Base-by-base conservation (phyloP, 2,797 vertebrate genomes). In the Neosilurus mollespiculum region DNA sequence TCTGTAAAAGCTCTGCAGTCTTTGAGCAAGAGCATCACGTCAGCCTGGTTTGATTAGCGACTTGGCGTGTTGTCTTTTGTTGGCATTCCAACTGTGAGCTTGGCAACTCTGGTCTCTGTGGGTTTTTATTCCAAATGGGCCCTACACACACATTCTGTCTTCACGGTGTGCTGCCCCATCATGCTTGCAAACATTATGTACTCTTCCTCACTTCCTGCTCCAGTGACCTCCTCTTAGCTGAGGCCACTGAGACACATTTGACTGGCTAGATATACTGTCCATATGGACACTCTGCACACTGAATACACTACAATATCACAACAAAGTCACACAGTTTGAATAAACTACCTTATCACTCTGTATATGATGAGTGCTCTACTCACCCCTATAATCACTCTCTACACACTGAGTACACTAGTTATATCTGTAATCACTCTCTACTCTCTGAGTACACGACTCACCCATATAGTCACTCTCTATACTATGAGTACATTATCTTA, bases 21-120 rank as follows among this genome's bases (percentile, higher is more conserved):
- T 85, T 75, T 81, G 81, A 86, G 81, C 83, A 77, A 71, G 64
- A 61, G 59, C 53, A 72, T 78, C 82, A 80, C 69, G 64, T 88
- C 86, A 85, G 89, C 82, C 83, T 84, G 81, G 75, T 83, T 88
- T 86, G 88, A 88, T 90, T 88, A 87, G 87, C 79, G 56, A 77
- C 76, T 82, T 87, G 87, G 81, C 84, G 59, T 34, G 43, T 69
- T 67, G 49, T 84, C 80, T 81, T 81, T 78, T 71, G 58, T 75
- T 64, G 79, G 80, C 81, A 82, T 82, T 78, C 86, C 77, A 76
- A 85, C 80, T 51, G 84, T 72, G 78, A 80, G 83, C 61, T 84
- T 88, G 85, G 84, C 86, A 82, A 78, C 51, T 30, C 20, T 75
- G 16, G 67, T 64, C 85, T 83, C 83, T 70, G 59, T 1, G 76